Base-by-base conservation (phyloP, 2,888 invertebrate species). In the Sylvicola cinctus region DNA sequence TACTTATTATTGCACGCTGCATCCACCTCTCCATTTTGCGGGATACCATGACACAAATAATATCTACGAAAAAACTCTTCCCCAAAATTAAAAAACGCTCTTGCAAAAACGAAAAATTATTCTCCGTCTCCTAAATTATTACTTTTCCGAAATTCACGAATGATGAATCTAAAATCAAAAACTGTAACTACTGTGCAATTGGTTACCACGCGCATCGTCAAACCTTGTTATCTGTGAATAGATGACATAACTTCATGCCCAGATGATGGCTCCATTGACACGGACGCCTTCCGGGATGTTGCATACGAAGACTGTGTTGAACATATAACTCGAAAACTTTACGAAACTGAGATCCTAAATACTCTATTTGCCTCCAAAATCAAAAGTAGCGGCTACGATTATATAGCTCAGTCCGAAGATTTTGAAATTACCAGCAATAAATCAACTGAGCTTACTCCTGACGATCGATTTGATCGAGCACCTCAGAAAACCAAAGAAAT, bases 251-350 rank as follows among this genome's bases (percentile, higher is more conserved):
- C 20, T 8, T 20, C 20, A 6, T 20, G 20, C 17, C 39, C 37
- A 38, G 37, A 42, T 34, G 41, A 41, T 31, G 38, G 38, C 32
- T 40, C 40, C 20, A 38, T 38, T 34, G 40, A 41, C 27, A 20
- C 12, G 16, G 30, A 15, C 12, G 14, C 16, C 12, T 30, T 16
- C 15, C 23, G 15, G 12, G 25, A 28, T 25, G 23, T 25, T 23
- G 20, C 6, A 5, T 29, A 36, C 12, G 26, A 29, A 4, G 33
- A 33, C 16, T 28, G 17, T 29, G 17, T 16, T 23, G 32, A 36
- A 11, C 25, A 37, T 27, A 28, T 25, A 3, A 3, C 16, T 3
- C 17, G 26, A 17, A 32, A 10, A 28, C 12, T 25, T n/a, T 16
- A 31, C 25, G 13, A 7, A 10, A 32, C 13, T 13, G 10, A 29